Conservation (phyloP, 2,113 vertebrate genomes). For the Platysternon megacephalum region DNA sequence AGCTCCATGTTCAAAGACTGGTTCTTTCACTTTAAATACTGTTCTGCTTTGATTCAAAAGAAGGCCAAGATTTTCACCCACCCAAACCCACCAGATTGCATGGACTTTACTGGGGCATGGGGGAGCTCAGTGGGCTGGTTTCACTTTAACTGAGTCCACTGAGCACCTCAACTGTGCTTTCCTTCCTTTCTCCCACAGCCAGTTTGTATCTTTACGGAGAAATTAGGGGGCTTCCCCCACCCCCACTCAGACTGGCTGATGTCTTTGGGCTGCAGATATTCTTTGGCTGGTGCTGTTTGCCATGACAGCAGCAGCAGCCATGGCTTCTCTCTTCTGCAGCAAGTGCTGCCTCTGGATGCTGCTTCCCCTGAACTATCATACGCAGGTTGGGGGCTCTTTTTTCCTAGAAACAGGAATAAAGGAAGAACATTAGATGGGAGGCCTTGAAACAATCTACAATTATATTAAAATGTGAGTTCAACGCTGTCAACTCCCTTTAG, state of each 20-base stretch:
- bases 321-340: slow-evolving; percentile 31
- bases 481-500: slow-evolving; percentile 50
- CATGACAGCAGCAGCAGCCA: neutral
- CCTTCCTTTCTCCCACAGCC: slow-evolving; percentile 11
- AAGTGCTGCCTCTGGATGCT: slow-evolving; percentile 58
- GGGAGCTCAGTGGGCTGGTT: slow-evolving; percentile 24
- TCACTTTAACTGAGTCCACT: neutral
- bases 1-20: neutral
- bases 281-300: neutral
- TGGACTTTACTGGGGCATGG: slow-evolving; percentile 4
- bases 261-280: neutral
- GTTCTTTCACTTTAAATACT: neutral
- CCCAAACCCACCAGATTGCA: neutral
- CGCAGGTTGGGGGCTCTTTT: slow-evolving; percentile 62
- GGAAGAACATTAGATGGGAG: slow-evolving; percentile 52
- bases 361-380: slow-evolving; percentile 44
- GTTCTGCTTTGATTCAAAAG: neutral
- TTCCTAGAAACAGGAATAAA: slow-evolving; percentile 73
- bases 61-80: slow-evolving; percentile 4
- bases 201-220: neutral
- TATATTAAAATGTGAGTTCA: slow-evolving; percentile 35
- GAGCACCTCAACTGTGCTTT: neutral
- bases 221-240: neutral
- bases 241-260: neutral
- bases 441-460: slow-evolving; percentile 39